phyloP scores from a whole-genome alignment of 2,113 vertebrate species.

The Camelus bactrianus region DNA sequence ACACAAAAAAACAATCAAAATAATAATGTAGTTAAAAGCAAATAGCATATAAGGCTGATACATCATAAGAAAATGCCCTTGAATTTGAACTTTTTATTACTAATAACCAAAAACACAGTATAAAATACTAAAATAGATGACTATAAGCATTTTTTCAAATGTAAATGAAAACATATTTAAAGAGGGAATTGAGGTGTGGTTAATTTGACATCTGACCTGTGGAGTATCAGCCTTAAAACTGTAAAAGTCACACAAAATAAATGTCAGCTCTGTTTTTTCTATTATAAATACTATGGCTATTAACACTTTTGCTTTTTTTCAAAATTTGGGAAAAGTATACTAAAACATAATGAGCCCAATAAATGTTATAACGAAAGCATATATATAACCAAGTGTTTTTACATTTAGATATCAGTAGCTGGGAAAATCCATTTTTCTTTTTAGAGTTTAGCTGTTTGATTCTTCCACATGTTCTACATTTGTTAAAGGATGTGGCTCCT shows the following conservation, averaged over 20 bases:
- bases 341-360: neutral
- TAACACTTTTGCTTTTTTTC: neutral
- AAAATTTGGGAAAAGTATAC: neutral
- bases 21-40: neutral
- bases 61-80: neutral
- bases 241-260: neutral
- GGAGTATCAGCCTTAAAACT: neutral
- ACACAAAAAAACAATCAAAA: neutral
- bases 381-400: neutral
- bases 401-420: neutral
- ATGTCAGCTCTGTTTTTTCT: neutral
- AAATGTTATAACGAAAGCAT: conserved; percentile 29
- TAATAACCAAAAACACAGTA: neutral
- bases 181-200: neutral
- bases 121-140: neutral
- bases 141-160: neutral
- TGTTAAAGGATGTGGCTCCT: conserved; percentile 61
- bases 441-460: neutral
- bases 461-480: conserved; percentile 63
- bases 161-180: neutral
- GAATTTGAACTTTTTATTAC: neutral
- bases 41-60: neutral
- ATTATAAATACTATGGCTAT: conserved; percentile 8
- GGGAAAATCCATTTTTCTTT: conserved; percentile 6
- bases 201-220: neutral